phyloP scores from a whole-genome alignment of 2,888 invertebrate species.

The Netelia fuscicornis region DNA sequence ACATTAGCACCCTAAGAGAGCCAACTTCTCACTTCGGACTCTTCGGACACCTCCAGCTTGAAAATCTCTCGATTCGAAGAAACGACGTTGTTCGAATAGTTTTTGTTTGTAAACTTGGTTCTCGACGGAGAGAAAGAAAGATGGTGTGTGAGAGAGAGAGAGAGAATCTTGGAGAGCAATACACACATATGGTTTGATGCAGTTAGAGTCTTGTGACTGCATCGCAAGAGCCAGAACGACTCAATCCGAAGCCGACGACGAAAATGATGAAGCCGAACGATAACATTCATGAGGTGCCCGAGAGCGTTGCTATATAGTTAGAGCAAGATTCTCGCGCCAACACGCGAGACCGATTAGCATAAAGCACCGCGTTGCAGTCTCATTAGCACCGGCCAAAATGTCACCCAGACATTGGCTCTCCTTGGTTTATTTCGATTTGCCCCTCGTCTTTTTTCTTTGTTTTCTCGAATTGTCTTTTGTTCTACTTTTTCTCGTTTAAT shows the following conservation, averaged over 20 bases:
- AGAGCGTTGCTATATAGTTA: slow-evolving; percentile 27
- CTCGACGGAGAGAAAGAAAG: background rate
- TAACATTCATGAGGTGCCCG: slow-evolving; percentile 80
- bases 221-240: slow-evolving; percentile 67
- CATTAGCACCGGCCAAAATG: slow-evolving; percentile 79
- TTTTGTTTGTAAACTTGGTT: background rate
- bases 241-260: slow-evolving; percentile 74
- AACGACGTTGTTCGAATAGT: background rate
- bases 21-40: background rate
- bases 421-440: slow-evolving; percentile 15
- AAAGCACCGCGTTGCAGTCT: slow-evolving; percentile 75
- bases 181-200: slow-evolving; percentile 23
- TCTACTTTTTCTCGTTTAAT: background rate
- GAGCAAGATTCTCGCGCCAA: slow-evolving; percentile 70
- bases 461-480: slow-evolving; percentile 12
- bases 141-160: too few relatives aligned
- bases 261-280: slow-evolving; percentile 78
- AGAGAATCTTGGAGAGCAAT: background rate
- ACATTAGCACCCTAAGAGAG: background rate
- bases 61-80: background rate
- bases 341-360: slow-evolving; percentile 81
- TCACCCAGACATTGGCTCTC: slow-evolving; percentile 65
- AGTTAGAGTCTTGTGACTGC: slow-evolving; percentile 3
- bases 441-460: slow-evolving; percentile 18
- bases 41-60: background rate